Evolutionary conservation across 2,113 vertebrate species (phyloP), one percentile per base, ranked within the genome.

Genomic region (Tetrao urogallus): DNA sequence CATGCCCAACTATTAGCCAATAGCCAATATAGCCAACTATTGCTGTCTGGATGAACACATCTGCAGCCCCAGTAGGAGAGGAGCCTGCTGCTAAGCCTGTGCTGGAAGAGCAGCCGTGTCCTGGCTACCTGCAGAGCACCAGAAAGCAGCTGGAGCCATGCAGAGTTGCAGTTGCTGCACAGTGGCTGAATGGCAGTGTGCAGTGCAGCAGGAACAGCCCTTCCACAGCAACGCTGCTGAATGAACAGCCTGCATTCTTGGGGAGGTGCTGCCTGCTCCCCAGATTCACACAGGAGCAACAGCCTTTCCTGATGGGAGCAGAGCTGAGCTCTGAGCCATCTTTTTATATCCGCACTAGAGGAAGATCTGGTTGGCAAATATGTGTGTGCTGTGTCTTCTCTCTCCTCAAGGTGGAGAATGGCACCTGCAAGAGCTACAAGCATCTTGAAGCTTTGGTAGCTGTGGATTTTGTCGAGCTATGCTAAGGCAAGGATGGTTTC

Each of bases 351-450:
- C 11, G 1, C 8, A 11, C 19, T 10, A 24, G 40, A 6, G 19
- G 10, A 38, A 63, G 61, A 21, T 48, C 27, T 54, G 61, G 6
- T 43, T 48, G 73, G 40, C 30, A 76, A 58, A 27, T 7, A 19
- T 0, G 0, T 30, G 11, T 50, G n/a, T n/a, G 28, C 2, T 27
- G 24, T 0, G 0, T 32, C 11, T 11, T 28, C 24, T 82, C 65
- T 6, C 22, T 67, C 15, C 40, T 21, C 42, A 21, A 19, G 50
- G 61, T n/a, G 66, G 65, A 66, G n/a, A 40, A 13, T 20, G 17
- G 38, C 25, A 6, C 58, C 80, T 2, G 0, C 1, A 47, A 77
- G 34, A 74, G n/a, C 60, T 66, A 13, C 34, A 34, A 10, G 14
- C 2, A 2, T 77, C 77, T 8, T 0, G 0, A 63, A 80, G 43